Evolutionary conservation across 2,797 vertebrate genomes (phyloP).

Genomic region (Rhynchonycteris naso): DNA sequence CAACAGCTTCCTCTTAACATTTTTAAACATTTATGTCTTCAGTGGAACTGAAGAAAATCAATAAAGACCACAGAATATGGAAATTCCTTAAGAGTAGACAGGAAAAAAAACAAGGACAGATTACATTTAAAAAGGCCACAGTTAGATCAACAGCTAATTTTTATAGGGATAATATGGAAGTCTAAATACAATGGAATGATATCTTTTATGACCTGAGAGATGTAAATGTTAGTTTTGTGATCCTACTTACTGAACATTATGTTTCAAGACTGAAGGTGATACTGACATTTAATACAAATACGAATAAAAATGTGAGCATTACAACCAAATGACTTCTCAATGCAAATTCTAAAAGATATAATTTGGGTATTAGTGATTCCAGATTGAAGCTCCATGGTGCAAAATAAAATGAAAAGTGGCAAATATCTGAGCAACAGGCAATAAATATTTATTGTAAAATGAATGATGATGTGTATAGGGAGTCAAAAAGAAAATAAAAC

Average conservation of each 20-base stretch:
- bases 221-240: neutral
- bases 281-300: neutral
- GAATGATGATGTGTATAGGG: neutral
- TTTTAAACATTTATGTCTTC: neutral
- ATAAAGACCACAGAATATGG: neutral
- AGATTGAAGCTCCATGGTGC: neutral
- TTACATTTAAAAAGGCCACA: neutral
- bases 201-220: neutral
- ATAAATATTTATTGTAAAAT: neutral
- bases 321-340: neutral
- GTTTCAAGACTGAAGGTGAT: neutral
- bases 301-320: neutral
- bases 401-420: neutral
- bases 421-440: neutral
- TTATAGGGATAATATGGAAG: neutral
- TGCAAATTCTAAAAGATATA: neutral
- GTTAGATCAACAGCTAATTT: neutral
- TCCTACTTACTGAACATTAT: neutral
- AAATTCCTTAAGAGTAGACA: neutral
- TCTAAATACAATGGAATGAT: neutral
- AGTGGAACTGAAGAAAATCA: neutral
- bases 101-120: neutral
- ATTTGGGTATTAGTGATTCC: neutral
- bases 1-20: neutral
- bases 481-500: neutral